A percentile compares a stretch with the other conserved stretches of the same genome.
Evolutionary conservation across 2,888 invertebrate species (phyloP).

Genomic region (Eilema sororculum): DNA sequence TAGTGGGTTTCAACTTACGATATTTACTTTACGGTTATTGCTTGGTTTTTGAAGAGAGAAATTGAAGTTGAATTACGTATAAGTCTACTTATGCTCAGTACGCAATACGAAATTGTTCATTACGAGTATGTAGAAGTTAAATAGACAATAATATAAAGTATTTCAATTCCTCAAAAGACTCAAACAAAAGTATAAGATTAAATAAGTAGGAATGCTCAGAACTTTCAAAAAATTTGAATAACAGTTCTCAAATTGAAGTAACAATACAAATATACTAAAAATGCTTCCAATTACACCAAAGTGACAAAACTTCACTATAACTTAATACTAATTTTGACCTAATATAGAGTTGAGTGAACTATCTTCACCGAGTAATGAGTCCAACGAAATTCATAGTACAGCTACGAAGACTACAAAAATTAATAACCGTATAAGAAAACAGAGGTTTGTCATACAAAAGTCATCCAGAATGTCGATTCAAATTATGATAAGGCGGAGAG

Average conservation of each 20-base stretch:
- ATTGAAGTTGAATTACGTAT: not conserved
- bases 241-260: not conserved
- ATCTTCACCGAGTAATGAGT: conserved; percentile 61
- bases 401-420: conserved; percentile 71
- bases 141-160: no score
- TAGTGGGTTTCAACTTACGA: not conserved
- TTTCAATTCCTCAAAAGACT: no score
- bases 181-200: not conserved
- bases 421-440: conserved; percentile 85
- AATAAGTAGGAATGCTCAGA: not conserved
- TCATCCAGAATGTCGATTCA: conserved; percentile 84
- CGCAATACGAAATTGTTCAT: not conserved
- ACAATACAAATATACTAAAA: not conserved
- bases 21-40: not conserved
- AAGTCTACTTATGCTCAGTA: not conserved
- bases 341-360: conserved; percentile 66
- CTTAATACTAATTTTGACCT: conserved; percentile 24
- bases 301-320: conserved; percentile 7
- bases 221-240: not conserved
- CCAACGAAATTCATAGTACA: conserved; percentile 64
- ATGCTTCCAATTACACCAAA: not conserved
- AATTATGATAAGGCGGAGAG: conserved; percentile 83
- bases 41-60: not conserved
- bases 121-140: not conserved
- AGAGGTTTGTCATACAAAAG: conserved; percentile 84